Evolutionary conservation across 2,113 vertebrate genomes (phyloP).

Genomic region (Regulus satrapa): DNA sequence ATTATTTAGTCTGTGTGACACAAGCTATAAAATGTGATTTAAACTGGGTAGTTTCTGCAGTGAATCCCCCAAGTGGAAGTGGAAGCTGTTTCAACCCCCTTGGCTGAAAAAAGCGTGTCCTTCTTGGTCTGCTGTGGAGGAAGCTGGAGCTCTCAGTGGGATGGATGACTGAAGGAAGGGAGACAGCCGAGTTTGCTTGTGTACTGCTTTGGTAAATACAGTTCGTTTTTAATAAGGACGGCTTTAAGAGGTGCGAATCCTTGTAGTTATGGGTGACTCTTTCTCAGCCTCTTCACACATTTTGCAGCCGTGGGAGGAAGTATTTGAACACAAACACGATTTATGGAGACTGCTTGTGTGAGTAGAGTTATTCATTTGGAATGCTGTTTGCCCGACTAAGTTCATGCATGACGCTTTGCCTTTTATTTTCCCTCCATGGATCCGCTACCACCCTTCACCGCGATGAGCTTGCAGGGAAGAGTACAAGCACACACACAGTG

Average conservation of each 20-base stretch:
- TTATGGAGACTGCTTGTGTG: not conserved
- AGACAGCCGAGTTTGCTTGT: not conserved
- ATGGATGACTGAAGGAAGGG: not conserved
- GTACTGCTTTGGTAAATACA: not conserved
- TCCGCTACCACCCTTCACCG: fast-evolving
- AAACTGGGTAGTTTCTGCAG: not conserved
- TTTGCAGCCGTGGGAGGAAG: constrained; percentile 22
- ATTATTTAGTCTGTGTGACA: not conserved
- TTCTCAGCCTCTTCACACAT: constrained; percentile 31
- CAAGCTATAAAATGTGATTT: not conserved
- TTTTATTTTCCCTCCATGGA: not conserved
- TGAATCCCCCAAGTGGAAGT: not conserved
- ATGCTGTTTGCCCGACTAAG: not conserved
- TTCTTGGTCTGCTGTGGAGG: not conserved
- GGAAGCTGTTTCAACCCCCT: not conserved
- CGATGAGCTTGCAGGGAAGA: not conserved
- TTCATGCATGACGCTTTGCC: not conserved
- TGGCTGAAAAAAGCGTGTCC: not conserved
- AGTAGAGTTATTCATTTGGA: not conserved
- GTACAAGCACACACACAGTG: not conserved
- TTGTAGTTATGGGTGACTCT: not conserved
- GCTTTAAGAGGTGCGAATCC: not conserved
- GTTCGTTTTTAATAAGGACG: not conserved
- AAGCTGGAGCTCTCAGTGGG: fast-evolving
- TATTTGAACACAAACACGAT: constrained; percentile 49